Evolutionary conservation across 2,797 vertebrate genomes (phyloP).

Genomic region (Sebastes itinus): DNA sequence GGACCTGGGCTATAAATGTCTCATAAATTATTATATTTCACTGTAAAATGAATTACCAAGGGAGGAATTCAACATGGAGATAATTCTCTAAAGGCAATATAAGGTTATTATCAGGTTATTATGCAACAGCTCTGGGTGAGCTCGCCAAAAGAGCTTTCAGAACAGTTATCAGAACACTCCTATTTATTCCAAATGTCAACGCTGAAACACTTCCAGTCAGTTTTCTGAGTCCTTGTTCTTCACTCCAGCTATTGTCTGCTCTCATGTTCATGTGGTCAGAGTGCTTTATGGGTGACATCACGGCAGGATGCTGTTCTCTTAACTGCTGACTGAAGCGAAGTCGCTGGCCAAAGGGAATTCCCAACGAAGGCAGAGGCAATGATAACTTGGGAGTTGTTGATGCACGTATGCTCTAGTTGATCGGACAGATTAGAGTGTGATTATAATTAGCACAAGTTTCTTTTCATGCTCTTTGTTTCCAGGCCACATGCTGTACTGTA

Average conservation of each 20-base stretch:
- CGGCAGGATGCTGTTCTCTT: slow-evolving; percentile 13
- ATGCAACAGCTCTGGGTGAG: neutral
- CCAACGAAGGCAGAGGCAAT: slow-evolving; percentile 5
- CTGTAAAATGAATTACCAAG: neutral
- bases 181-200: slow-evolving; percentile 22
- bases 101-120: slow-evolving; percentile 9
- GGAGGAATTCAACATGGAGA: neutral
- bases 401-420: neutral
- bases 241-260: neutral
- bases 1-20: neutral
- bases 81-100: neutral
- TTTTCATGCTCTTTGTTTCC: neutral
- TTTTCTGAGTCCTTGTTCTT: neutral
- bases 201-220: neutral
- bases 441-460: neutral
- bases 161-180: slow-evolving; percentile 16
- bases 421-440: neutral
- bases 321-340: slow-evolving; percentile 8
- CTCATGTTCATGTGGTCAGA: neutral
- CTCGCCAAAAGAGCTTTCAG: slow-evolving; percentile 27
- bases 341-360: slow-evolving; percentile 26
- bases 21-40: neutral
- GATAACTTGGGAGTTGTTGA: neutral
- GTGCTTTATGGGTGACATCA: slow-evolving; percentile 29
- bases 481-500: no score